Evolutionary conservation across 2,888 invertebrate species (phyloP).

Genomic region (Pristionchus fissidentatus): DNA sequence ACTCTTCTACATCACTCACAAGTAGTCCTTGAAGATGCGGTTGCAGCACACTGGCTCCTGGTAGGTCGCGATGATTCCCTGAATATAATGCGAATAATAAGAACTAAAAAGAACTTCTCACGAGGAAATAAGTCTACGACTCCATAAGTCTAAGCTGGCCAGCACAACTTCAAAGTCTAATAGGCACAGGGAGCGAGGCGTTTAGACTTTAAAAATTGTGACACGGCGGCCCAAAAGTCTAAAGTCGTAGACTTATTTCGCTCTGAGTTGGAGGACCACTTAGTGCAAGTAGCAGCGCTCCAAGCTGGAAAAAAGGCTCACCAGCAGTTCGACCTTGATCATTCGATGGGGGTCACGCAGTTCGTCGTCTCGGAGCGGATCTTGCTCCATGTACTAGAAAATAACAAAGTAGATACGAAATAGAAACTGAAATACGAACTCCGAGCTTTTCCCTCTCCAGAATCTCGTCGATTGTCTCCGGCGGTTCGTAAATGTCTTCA

Average conservation of each 20-base stretch:
- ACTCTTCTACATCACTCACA: neutral
- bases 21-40: slow-evolving; percentile 22
- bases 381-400: neutral
- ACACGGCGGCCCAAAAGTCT: too few species aligned
- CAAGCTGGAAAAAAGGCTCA: neutral
- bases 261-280: too few species aligned
- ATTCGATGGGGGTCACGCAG: neutral
- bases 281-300: too few species aligned
- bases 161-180: too few species aligned
- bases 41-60: slow-evolving; percentile 6
- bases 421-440: neutral
- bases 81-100: neutral
- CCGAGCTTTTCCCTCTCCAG: slow-evolving; percentile 27
- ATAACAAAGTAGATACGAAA: neutral
- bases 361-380: neutral
- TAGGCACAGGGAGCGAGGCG: too few species aligned
- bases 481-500: neutral
- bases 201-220: too few species aligned
- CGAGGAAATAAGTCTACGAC: neutral
- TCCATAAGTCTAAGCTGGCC: too few species aligned
- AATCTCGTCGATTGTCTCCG: slow-evolving; percentile 12
- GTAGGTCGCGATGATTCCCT: slow-evolving; percentile 23
- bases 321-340: slow-evolving; percentile 28
- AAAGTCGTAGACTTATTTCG: too few species aligned
- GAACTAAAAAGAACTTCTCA: neutral